These are phyloP conservation scores for Cynodonichthys magdalenae DNA, from an alignment of 2,797 vertebrate species.

Conservation along the genomic window DNA sequence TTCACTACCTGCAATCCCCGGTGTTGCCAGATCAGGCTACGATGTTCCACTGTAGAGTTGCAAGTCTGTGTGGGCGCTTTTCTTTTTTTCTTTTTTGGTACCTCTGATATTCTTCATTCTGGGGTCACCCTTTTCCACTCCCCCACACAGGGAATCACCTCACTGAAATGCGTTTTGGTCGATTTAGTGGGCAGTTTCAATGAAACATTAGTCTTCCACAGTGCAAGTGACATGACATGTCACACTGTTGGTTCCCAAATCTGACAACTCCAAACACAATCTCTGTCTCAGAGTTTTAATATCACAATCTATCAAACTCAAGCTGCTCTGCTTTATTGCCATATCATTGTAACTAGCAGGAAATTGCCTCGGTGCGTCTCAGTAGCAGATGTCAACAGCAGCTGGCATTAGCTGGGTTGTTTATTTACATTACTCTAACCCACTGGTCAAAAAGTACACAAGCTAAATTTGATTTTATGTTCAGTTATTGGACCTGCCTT, in stretches of 20 bases:
- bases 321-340: constrained; percentile 38
- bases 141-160: constrained; percentile 74
- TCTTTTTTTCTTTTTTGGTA: constrained; percentile 27
- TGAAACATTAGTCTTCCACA: constrained; percentile 35
- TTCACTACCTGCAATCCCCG: constrained; percentile 72
- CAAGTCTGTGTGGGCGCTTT: constrained; percentile 64
- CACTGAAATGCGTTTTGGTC: constrained; percentile 48
- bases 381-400: constrained; percentile 24
- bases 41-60: constrained; percentile 59
- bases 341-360: constrained; percentile 32
- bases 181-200: constrained; percentile 46
- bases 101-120: constrained; percentile 65
- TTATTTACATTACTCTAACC: not conserved
- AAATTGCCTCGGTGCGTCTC: constrained; percentile 23
- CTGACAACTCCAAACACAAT: constrained; percentile 39
- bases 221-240: constrained; percentile 41
- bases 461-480: not conserved
- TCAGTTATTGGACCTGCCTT: not conserved
- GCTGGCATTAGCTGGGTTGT: constrained; percentile 11
- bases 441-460: no score
- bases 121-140: constrained; percentile 81
- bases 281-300: constrained; percentile 24
- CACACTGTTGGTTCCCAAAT: constrained; percentile 33
- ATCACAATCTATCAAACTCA: constrained; percentile 32
- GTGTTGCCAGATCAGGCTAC: constrained; percentile 56